These are phyloP conservation scores for Gallinago solitaria DNA, from an alignment of 2,797 vertebrate species.

Conservation along the genomic window DNA sequence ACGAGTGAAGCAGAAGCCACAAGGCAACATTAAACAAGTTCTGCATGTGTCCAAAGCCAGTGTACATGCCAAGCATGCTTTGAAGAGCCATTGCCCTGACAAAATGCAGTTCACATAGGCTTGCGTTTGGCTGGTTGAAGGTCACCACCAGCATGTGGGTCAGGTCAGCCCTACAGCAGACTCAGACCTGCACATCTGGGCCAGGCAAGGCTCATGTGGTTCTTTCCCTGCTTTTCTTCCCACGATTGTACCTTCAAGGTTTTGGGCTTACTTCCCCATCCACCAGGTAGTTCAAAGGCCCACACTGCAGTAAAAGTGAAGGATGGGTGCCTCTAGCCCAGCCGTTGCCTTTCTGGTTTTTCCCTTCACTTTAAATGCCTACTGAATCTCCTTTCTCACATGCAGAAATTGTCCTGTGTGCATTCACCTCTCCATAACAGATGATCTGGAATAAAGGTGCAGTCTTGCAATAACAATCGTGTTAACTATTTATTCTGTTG, in stretches of 20 bases:
- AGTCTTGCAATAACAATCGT: conserved; percentile 1
- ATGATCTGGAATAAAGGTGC: neutral
- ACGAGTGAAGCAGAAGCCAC: neutral
- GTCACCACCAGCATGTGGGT: neutral
- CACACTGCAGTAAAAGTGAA: neutral
- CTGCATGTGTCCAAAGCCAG: neutral
- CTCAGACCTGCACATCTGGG: neutral
- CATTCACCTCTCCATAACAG: conserved; percentile 7
- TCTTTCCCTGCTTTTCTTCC: neutral
- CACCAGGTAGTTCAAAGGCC: neutral
- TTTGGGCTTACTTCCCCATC: neutral
- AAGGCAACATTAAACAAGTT: neutral
- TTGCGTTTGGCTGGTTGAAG: neutral
- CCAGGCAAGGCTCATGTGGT: neutral
- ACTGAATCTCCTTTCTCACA: neutral
- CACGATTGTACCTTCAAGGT: neutral
- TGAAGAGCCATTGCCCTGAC: neutral
- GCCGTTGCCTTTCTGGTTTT: neutral
- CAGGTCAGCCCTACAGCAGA: neutral
- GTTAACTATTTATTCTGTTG: conserved; percentile 29
- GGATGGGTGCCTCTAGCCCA: neutral
- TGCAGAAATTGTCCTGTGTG: neutral
- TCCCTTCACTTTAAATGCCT: neutral
- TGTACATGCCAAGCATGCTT: neutral
- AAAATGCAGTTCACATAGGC: neutral